A percentile compares a stretch with the other conserved stretches of the same genome.
phyloP scores from a whole-genome alignment of 2,797 vertebrate species.

The Sylvia borin region DNA sequence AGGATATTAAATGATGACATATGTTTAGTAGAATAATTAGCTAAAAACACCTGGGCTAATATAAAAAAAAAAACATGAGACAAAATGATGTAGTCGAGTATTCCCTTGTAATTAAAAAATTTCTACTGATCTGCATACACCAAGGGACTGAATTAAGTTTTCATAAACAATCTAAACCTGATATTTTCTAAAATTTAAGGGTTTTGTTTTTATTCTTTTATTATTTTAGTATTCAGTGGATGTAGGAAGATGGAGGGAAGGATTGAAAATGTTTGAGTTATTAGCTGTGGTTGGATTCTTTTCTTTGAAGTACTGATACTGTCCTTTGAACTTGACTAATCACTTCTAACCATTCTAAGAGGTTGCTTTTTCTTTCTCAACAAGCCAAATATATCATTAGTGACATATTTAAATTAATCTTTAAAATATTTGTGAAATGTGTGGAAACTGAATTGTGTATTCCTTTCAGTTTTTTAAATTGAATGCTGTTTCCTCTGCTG shows the following conservation, averaged over 20 bases:
- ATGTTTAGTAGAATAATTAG: slow-evolving; percentile 25
- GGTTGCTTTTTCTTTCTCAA: background rate
- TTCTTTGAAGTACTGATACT: background rate
- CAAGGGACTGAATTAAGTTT: background rate
- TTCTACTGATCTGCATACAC: background rate
- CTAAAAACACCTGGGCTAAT: background rate
- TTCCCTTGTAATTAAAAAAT: background rate
- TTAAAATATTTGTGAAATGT: background rate
- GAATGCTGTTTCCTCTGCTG: background rate
- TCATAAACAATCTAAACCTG: background rate
- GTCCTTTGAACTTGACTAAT: background rate
- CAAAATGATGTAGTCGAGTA: background rate
- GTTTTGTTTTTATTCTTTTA: background rate
- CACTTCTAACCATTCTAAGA: background rate
- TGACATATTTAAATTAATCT: background rate
- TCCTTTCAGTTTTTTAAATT: background rate
- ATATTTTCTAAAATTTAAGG: background rate
- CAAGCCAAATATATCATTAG: background rate
- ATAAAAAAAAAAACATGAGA: background rate
- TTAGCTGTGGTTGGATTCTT: background rate
- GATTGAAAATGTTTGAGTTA: background rate
- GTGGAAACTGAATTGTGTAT: background rate
- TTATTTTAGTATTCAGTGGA: background rate
- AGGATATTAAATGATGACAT: background rate
- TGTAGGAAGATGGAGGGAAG: background rate